Evolutionary conservation across 2,797 vertebrate species (phyloP).

Genomic region (Danio jaintianensis): DNA sequence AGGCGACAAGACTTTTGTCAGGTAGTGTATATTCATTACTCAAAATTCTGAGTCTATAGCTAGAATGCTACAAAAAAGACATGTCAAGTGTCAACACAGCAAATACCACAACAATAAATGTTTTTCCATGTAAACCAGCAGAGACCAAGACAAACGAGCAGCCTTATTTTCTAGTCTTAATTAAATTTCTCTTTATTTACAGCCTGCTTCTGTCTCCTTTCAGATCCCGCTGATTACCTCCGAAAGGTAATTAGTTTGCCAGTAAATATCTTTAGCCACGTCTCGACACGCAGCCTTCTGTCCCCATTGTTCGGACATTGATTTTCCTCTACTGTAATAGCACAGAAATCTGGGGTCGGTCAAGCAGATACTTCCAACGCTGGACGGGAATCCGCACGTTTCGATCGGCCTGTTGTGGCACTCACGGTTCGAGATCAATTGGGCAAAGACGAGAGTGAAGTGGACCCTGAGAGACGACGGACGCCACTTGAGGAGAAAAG

Average conservation of each 20-base stretch:
- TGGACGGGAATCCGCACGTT: constrained; percentile 1
- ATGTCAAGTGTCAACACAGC: not conserved
- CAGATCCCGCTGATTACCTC: constrained; percentile 47
- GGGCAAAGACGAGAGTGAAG: not conserved
- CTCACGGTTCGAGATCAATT: constrained; percentile 39
- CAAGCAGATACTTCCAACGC: not conserved
- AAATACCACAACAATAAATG: constrained; percentile 11
- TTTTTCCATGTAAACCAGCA: constrained; percentile 15
- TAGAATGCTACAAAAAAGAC: no score
- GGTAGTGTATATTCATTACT: no score
- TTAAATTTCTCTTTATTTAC: constrained; percentile 56
- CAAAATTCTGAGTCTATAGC: no score
- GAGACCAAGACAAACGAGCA: constrained; percentile 47
- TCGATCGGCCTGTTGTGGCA: not conserved
- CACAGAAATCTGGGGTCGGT: not conserved
- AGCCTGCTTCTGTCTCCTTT: constrained; percentile 37
- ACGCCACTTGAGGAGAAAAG: constrained; percentile 47
- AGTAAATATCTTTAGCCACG: constrained; percentile 46
- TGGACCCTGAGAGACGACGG: not conserved
- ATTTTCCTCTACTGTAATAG: constrained; percentile 27
- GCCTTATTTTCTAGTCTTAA: constrained; percentile 51
- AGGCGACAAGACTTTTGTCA: no score
- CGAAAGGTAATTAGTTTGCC: constrained; percentile 42
- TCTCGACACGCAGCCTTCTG: not conserved
- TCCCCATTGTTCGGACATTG: not conserved